These are phyloP conservation scores for Cotesia chilonis DNA, from an alignment of 1,140 invertebrate genomes.

Conservation along the genomic window DNA sequence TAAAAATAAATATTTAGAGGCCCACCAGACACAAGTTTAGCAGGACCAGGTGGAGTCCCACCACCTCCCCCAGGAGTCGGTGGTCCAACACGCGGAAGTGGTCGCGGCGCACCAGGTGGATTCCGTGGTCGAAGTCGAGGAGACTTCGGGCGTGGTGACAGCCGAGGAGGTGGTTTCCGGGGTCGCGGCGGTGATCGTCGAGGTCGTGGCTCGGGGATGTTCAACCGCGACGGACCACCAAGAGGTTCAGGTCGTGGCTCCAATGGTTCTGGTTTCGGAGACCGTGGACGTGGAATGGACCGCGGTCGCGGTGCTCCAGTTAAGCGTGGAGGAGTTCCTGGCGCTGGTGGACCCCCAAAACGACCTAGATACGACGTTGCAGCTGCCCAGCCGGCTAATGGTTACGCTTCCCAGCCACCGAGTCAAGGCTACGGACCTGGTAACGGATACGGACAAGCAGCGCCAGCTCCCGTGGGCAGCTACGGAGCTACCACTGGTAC, in stretches of 20 bases:
- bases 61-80: conserved; percentile 52
- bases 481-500: conserved; percentile 50
- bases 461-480: conserved; percentile 48
- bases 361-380: conserved; percentile 61
- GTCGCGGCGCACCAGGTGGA: conserved; percentile 54
- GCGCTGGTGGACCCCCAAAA: conserved; percentile 60
- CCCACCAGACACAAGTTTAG: conserved; percentile 55
- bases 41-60: conserved; percentile 49
- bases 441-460: conserved; percentile 52
- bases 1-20: conserved; percentile 45
- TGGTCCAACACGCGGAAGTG: conserved; percentile 53
- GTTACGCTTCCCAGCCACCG: conserved; percentile 57
- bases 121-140: conserved; percentile 54
- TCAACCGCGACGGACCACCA: conserved; percentile 52
- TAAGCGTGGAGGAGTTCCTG: conserved; percentile 62
- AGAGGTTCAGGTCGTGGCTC: conserved; percentile 50
- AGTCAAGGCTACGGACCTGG: conserved; percentile 57
- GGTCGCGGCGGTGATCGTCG: conserved; percentile 43
- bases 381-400: conserved; percentile 57
- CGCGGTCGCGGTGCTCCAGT: conserved; percentile 55
- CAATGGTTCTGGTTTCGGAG: conserved; percentile 53
- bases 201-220: conserved; percentile 46
- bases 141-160: conserved; percentile 52
- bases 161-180: conserved; percentile 47
- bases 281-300: conserved; percentile 49